A percentile compares a stretch with the other conserved stretches of the same genome.
These are phyloP conservation scores for Antennarius striatus DNA, from an alignment of 2,113 vertebrate genomes.

Conservation along the genomic window DNA sequence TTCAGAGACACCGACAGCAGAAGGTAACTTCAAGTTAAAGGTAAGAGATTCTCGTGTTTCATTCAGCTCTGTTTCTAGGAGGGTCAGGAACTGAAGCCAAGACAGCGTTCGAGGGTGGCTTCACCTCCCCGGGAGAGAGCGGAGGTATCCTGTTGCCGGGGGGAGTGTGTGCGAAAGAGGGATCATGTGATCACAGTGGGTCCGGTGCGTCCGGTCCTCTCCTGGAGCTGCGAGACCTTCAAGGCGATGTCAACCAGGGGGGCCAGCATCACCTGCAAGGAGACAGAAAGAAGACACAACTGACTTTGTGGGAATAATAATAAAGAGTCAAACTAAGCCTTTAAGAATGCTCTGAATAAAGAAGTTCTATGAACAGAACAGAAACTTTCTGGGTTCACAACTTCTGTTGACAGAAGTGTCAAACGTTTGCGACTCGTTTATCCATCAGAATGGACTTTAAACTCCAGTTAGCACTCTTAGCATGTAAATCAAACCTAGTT, in stretches of 20 bases:
- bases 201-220: slow-evolving; percentile 86
- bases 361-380: too few species aligned
- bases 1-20: background rate
- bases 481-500: slow-evolving; percentile 42
- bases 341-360: too few species aligned
- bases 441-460: too few species aligned
- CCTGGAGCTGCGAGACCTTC: slow-evolving; percentile 91
- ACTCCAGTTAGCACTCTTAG: background rate
- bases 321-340: too few species aligned
- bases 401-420: background rate
- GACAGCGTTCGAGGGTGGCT: slow-evolving; percentile 45
- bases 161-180: slow-evolving; percentile 35
- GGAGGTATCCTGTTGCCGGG: slow-evolving; percentile 53
- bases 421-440: background rate
- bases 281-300: slow-evolving; percentile 9
- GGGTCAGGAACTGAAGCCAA: slow-evolving; percentile 19
- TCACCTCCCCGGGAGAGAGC: slow-evolving; percentile 23
- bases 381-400: background rate
- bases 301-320: background rate
- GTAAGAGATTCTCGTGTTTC: slow-evolving; percentile 17
- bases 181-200: slow-evolving; percentile 96
- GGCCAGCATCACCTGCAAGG: slow-evolving; percentile 90
- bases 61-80: slow-evolving; percentile 28
- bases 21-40: slow-evolving; percentile 9
- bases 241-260: slow-evolving; percentile 93